These are phyloP conservation scores for Phoxinus dragarum DNA, from an alignment of 2,797 vertebrate genomes.

Conservation along the genomic window DNA sequence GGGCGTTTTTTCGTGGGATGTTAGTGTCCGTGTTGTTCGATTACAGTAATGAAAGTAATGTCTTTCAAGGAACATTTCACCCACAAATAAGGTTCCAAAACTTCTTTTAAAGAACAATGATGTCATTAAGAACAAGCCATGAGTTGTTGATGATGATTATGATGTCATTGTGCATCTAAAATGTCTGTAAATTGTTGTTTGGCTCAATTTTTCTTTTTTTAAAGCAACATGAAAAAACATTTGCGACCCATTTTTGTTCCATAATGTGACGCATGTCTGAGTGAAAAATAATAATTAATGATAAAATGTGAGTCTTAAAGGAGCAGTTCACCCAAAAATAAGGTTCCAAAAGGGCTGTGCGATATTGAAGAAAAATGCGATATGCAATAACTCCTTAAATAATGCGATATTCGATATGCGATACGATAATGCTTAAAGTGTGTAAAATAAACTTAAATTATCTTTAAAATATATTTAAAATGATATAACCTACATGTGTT, in stretches of 20 bases:
- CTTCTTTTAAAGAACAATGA: background rate
- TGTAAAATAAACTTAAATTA: too few species aligned
- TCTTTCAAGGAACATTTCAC: slow-evolving; percentile 19
- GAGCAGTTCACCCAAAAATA: background rate
- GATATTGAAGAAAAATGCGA: too few species aligned
- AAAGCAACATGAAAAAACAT: background rate
- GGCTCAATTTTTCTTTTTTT: background rate
- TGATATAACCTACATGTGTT: too few species aligned
- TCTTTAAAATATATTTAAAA: too few species aligned
- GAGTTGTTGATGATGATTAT: background rate
- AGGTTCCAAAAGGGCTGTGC: too few species aligned
- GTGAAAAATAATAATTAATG: background rate
- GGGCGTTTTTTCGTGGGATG: slow-evolving; percentile 25
- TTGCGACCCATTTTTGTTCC: background rate
- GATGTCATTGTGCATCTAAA: background rate
- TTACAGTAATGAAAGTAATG: slow-evolving; percentile 16
- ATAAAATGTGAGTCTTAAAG: background rate
- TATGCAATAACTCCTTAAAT: too few species aligned
- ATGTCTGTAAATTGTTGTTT: background rate
- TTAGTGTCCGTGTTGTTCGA: background rate
- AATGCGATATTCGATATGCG: too few species aligned
- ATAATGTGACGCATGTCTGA: background rate
- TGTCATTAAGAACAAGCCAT: background rate
- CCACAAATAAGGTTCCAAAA: background rate
- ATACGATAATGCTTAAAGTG: too few species aligned